phyloP scores from a whole-genome alignment of 2,113 vertebrate genomes.

The Forbesichthys papilliferus region DNA sequence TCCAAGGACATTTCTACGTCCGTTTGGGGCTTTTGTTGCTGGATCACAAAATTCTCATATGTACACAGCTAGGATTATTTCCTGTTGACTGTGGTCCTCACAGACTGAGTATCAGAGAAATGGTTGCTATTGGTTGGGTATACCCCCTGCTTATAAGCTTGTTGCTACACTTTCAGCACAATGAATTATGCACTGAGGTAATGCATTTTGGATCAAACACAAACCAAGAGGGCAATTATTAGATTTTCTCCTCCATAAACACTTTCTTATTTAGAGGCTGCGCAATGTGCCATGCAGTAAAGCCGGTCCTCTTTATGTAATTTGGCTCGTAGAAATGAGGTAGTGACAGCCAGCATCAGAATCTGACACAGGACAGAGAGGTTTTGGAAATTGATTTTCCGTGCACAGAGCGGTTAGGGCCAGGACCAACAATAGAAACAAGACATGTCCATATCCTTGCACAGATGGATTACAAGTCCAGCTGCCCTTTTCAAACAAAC shows the following conservation, averaged over 20 bases:
- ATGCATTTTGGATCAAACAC: conserved; percentile 55
- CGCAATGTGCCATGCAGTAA: conserved; percentile 53
- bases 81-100: conserved; percentile 59
- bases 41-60: neutral
- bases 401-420: conserved; percentile 34
- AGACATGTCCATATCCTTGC: conserved; percentile 42
- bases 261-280: conserved; percentile 68
- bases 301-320: conserved; percentile 61
- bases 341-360: conserved; percentile 53
- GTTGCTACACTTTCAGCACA: conserved; percentile 50
- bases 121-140: conserved; percentile 42
- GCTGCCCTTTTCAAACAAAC: neutral
- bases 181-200: conserved; percentile 60
- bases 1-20: no score
- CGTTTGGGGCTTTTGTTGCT: no score
- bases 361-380: conserved; percentile 49
- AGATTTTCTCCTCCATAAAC: conserved; percentile 76
- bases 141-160: conserved; percentile 30
- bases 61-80: conserved; percentile 21
- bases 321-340: conserved; percentile 55
- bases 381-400: conserved; percentile 61
- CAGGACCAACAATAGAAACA: conserved; percentile 34
- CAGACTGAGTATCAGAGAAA: conserved; percentile 53
- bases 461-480: conserved; percentile 39
- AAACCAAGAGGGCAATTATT: conserved; percentile 66